Conservation (phyloP, 2,797 vertebrate genomes). For the Cebuella pygmaea region DNA sequence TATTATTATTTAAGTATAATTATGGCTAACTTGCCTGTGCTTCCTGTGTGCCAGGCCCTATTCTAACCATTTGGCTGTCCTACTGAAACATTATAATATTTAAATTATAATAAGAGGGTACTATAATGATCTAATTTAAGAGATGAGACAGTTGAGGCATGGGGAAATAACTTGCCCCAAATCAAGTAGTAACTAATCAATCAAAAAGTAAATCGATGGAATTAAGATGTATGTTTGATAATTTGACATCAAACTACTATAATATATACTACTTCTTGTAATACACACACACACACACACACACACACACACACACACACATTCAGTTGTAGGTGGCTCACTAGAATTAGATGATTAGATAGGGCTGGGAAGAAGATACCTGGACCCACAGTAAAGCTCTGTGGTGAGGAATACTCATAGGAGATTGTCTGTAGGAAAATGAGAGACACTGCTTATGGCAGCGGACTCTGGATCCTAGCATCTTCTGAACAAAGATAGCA, state of each 20-base stretch:
- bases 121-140: not conserved
- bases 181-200: not conserved
- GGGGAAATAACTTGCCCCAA: not conserved
- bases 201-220: not conserved
- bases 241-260: not conserved
- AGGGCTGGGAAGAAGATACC: not conserved
- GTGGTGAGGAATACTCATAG: not conserved
- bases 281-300: not conserved
- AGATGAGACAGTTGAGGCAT: not conserved
- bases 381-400: not conserved
- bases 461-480: not conserved
- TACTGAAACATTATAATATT: slow-evolving; percentile 9
- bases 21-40: not conserved
- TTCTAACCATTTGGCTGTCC: not conserved
- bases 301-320: not conserved
- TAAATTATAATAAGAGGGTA: not conserved
- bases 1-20: not conserved
- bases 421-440: not conserved
- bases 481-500: not conserved
- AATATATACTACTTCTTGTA: not conserved
- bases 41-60: not conserved
- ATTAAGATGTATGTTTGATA: not conserved
- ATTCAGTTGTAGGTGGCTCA: not conserved
- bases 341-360: not conserved
- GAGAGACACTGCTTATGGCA: not conserved